A percentile compares a stretch with the other conserved stretches of the same genome.
phyloP scores from a whole-genome alignment of 2,888 invertebrate species.

The Steinernema carpocapsae region DNA sequence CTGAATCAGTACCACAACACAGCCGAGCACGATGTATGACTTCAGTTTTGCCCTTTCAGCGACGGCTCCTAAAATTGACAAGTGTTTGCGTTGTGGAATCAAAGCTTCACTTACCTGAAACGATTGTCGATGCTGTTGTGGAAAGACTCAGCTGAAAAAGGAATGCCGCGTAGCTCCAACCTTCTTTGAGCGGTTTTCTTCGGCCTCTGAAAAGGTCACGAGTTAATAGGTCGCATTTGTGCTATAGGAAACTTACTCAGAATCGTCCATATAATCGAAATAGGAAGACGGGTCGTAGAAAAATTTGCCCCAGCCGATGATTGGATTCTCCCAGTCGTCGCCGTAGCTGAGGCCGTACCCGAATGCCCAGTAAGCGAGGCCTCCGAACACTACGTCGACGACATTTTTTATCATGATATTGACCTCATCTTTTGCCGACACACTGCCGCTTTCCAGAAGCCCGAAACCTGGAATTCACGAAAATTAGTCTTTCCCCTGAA shows the following conservation, averaged over 20 bases:
- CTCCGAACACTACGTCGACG: conserved; percentile 85
- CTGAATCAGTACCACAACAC: conserved; percentile 58
- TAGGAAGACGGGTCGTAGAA: conserved; percentile 60
- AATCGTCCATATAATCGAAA: conserved; percentile 33
- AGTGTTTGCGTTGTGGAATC: too few species aligned
- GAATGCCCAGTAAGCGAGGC: conserved; percentile 90
- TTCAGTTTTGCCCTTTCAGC: conserved; percentile 65
- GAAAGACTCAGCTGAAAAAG: conserved; percentile 64
- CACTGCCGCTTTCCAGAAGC: conserved; percentile 64
- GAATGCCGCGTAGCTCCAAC: conserved; percentile 66
- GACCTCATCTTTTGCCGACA: conserved; percentile 67
- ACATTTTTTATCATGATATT: conserved; percentile 79
- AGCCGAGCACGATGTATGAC: conserved; percentile 64
- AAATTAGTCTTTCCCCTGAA: too few species aligned
- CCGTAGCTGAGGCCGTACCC: conserved; percentile 91
- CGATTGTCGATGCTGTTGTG: conserved; percentile 66
- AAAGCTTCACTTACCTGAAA: conserved; percentile 54
- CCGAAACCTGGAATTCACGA: conserved; percentile 58
- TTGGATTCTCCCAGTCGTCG: conserved; percentile 55
- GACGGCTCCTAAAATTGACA: conserved; percentile 56
- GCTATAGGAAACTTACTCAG: background rate
- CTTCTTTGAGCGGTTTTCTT: conserved; percentile 53
- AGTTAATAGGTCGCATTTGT: background rate
- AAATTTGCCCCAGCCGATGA: conserved; percentile 64
- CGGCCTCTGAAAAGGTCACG: background rate